These are phyloP conservation scores for Cricetomys ansorgei DNA, from an alignment of 2,113 vertebrate genomes.

Conservation along the genomic window DNA sequence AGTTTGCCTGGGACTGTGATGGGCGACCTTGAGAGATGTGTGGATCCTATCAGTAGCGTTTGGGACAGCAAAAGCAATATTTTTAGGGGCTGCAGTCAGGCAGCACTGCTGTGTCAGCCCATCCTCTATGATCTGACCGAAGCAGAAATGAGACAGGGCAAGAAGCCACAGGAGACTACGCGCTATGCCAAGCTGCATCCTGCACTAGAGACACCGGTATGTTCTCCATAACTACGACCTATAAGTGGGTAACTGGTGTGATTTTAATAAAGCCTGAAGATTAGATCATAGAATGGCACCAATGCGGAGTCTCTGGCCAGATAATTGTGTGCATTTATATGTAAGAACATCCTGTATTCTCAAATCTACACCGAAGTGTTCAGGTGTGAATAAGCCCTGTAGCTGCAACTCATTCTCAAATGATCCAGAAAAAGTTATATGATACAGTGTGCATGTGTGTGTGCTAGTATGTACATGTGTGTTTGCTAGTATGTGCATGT, in stretches of 20 bases:
- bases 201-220: neutral
- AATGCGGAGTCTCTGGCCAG: neutral
- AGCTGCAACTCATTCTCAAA: neutral
- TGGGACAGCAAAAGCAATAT: neutral
- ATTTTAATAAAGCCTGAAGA: neutral
- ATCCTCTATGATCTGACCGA: neutral
- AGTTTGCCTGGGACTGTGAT: no score
- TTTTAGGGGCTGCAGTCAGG: neutral
- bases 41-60: neutral
- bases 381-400: neutral
- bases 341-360: neutral
- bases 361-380: slow-evolving; percentile 1
- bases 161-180: neutral
- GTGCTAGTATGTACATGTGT: neutral
- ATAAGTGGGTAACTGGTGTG: neutral
- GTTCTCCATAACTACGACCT: neutral
- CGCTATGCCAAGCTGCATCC: neutral
- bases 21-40: neutral
- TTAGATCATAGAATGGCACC: neutral
- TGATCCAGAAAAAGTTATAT: neutral
- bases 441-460: neutral
- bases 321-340: neutral
- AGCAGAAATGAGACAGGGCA: neutral
- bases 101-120: neutral
- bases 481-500: no score